These are phyloP conservation scores for Erebia aethiops DNA, from an alignment of 2,888 invertebrate genomes.

Conservation along the genomic window DNA sequence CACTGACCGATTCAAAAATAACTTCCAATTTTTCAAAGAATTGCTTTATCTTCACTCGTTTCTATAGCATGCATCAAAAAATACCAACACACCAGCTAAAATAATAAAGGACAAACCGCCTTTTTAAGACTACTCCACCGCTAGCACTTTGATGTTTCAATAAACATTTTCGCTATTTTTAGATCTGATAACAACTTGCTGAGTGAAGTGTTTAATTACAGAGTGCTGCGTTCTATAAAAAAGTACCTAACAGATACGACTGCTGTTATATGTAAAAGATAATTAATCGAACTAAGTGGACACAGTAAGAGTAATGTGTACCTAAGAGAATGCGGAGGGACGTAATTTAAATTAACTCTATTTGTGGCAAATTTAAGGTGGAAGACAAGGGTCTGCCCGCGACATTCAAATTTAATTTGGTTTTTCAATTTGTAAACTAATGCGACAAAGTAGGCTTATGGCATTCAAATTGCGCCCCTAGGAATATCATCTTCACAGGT, in stretches of 20 bases:
- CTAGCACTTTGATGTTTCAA: constrained; percentile 35
- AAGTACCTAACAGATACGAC: constrained; percentile 22
- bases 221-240: constrained; percentile 24
- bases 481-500: too few relatives aligned
- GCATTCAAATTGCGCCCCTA: too few relatives aligned
- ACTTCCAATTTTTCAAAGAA: too few relatives aligned
- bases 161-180: constrained; percentile 36
- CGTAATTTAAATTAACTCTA: neutral
- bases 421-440: too few relatives aligned
- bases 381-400: too few relatives aligned
- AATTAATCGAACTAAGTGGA: constrained; percentile 20
- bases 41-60: too few relatives aligned
- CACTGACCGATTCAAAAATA: too few relatives aligned
- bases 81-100: neutral
- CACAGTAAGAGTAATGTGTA: constrained; percentile 16
- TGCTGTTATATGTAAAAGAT: constrained; percentile 18
- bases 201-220: constrained; percentile 35
- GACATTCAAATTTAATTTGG: too few relatives aligned
- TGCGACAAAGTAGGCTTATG: too few relatives aligned
- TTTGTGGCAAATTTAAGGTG: neutral
- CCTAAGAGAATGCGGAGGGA: neutral
- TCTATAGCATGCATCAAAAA: neutral
- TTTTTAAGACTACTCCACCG: constrained; percentile 4
- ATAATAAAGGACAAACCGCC: neutral
- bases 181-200: constrained; percentile 32